Percentiles rank a stretch among this genome's conserved stretches.
Evolutionary conservation across 2,113 vertebrate species (phyloP).

Genomic region (Melanostigma gelatinosum): DNA sequence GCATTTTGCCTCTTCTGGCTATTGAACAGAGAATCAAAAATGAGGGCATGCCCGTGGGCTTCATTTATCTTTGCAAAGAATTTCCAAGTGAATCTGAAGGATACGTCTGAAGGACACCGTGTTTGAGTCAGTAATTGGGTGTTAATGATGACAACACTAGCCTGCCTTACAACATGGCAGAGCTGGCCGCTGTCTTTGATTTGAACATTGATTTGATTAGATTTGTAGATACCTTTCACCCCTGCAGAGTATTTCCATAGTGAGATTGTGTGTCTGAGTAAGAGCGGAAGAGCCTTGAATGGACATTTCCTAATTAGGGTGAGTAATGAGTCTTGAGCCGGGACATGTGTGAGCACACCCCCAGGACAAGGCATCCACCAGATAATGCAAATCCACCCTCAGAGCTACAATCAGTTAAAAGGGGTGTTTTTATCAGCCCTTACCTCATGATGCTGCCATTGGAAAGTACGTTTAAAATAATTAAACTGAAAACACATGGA

Average conservation of each 20-base stretch:
- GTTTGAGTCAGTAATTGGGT: constrained; percentile 79
- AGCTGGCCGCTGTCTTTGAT: constrained; percentile 68
- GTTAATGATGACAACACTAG: constrained; percentile 76
- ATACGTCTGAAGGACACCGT: constrained; percentile 79
- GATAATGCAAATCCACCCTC: constrained; percentile 77
- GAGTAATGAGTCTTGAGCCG: constrained; percentile 80
- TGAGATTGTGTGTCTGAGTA: constrained; percentile 72
- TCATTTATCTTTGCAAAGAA: constrained; percentile 76
- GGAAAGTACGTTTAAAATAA: constrained; percentile 75
- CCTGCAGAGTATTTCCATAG: constrained; percentile 74
- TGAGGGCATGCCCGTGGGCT: constrained; percentile 71
- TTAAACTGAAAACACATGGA: constrained; percentile 82
- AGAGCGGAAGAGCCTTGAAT: constrained; percentile 68
- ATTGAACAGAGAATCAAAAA: constrained; percentile 68
- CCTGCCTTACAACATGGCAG: constrained; percentile 58
- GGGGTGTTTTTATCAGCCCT: constrained; percentile 78
- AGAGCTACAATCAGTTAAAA: constrained; percentile 79
- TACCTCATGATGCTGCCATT: constrained; percentile 74
- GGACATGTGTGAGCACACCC: constrained; percentile 76
- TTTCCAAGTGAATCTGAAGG: constrained; percentile 73
- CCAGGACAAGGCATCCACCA: constrained; percentile 73
- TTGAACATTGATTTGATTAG: constrained; percentile 79
- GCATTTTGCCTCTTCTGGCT: constrained; percentile 61
- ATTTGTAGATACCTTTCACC: constrained; percentile 78
- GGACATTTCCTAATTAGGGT: constrained; percentile 83